Base-by-base conservation (phyloP, 2,113 vertebrate genomes). In the Hyla sarda region DNA sequence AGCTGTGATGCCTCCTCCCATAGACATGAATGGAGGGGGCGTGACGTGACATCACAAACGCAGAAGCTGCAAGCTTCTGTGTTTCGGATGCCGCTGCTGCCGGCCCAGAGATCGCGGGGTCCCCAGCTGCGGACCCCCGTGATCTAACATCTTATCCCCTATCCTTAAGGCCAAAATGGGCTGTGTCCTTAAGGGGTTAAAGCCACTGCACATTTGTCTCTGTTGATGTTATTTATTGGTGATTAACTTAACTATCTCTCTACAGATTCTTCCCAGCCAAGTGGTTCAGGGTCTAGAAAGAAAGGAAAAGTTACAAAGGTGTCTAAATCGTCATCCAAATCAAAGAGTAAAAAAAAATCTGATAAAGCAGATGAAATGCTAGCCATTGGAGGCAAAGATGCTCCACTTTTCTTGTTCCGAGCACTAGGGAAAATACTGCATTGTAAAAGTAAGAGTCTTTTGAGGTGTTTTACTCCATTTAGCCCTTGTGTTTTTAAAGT, bases 381-480 rank as follows among this genome's bases (percentile, higher is more conserved):
- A 91, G 91, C 96, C 19, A 93, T 98, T 75, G 97, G 97, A 88
- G 95, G 96, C 83, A 99, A 97, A 91, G 98, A 99, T 89, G 93
- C 94, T 28, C 97, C 96, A 50, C 95, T 99, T 52, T 99, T 98
- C 89, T 95, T 99, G 82, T 99, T 99, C 92, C 94, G 97, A 93
- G 98, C 97, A 17, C 90, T 99, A 90, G 98, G 98, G 23, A 99
- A 98, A 92, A 97, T 99, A 90, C 91, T 99, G 21, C 96, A 99
- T 90, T 97, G 96, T 93, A 99, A 99, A 96, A 95, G 98, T 99
- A 93, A 96, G 97, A 92, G 30, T 67, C 12, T 1, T 11, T 52
- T 52, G 2, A 50, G 10, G 11, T 21, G 34, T 17, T 69, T 54
- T 11, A 76, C 6, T 77, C 3, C 48, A 16, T 76, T 48, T n/a